phyloP scores from a whole-genome alignment of 2,797 vertebrate species.

The Phalloptychus januarius region DNA sequence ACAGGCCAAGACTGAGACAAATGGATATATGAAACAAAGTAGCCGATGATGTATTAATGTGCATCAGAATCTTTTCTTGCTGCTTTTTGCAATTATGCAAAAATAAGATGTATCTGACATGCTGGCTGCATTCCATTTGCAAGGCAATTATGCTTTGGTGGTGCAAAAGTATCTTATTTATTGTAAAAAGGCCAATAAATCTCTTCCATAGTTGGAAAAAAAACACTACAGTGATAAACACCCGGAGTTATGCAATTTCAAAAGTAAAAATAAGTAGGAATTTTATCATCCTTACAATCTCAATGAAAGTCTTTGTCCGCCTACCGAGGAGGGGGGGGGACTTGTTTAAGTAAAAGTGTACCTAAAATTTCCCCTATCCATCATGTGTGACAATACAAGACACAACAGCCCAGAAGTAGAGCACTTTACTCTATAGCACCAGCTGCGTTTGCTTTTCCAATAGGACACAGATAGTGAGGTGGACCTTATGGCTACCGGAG shows the following conservation, averaged over 20 bases:
- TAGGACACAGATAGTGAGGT: conserved; percentile 52
- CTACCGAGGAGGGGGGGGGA: conserved; percentile 66
- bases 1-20: conserved; percentile 29
- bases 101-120: conserved; percentile 3
- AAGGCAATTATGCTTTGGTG: background rate
- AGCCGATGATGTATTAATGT: conserved; percentile 24
- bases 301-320: conserved; percentile 29
- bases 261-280: background rate
- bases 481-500: conserved; percentile 68
- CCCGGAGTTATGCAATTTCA: background rate
- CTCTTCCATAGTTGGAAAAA: background rate
- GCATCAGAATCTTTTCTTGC: conserved; percentile 7
- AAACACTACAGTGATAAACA: background rate
- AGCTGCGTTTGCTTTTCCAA: conserved; percentile 83
- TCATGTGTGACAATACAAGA: conserved; percentile 63
- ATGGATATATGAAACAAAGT: conserved; percentile 30
- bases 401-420: conserved; percentile 47
- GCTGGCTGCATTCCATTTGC: background rate
- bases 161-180: background rate
- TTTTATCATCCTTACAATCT: background rate
- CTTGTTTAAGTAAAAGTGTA: conserved; percentile 52
- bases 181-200: background rate
- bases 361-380: conserved; percentile 65
- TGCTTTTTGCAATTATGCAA: conserved; percentile 7
- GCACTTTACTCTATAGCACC: conserved; percentile 61